phyloP scores from a whole-genome alignment of 2,113 vertebrate species.

The Tympanuchus pallidicinctus region DNA sequence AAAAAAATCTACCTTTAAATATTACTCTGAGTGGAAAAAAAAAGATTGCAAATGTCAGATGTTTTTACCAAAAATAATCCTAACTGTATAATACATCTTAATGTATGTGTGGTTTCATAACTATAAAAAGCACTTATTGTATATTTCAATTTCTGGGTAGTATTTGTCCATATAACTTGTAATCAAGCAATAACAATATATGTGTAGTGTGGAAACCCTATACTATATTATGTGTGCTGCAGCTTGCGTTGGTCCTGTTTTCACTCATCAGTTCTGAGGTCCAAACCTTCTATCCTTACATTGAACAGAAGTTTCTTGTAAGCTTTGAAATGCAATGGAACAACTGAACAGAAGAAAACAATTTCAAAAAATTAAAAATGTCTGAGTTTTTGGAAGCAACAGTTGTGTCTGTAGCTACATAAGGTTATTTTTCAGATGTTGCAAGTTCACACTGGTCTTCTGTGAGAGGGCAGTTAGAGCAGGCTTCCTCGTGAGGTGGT shows the following conservation, averaged over 20 bases:
- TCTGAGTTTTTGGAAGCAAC: not conserved
- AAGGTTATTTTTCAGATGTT: not conserved
- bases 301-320: not conserved
- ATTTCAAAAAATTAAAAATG: not conserved
- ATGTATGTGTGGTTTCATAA: not conserved
- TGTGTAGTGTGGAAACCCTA: not conserved
- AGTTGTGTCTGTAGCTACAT: not conserved
- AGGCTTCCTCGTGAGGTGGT: not conserved
- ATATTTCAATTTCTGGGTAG: not conserved
- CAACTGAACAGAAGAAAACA: not conserved
- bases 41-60: not conserved
- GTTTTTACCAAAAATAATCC: not conserved
- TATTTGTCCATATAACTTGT: not conserved
- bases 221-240: not conserved
- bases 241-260: not conserved
- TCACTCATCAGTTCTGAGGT: not conserved
- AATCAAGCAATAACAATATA: not conserved
- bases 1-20: not conserved
- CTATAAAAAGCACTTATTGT: not conserved
- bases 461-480: not conserved
- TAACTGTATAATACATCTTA: not conserved
- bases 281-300: not conserved
- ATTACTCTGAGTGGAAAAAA: not conserved
- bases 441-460: not conserved
- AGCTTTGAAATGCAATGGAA: not conserved